Evolutionary conservation across 2,797 vertebrate species (phyloP).

Genomic region (Microcaecilia unicolor): DNA sequence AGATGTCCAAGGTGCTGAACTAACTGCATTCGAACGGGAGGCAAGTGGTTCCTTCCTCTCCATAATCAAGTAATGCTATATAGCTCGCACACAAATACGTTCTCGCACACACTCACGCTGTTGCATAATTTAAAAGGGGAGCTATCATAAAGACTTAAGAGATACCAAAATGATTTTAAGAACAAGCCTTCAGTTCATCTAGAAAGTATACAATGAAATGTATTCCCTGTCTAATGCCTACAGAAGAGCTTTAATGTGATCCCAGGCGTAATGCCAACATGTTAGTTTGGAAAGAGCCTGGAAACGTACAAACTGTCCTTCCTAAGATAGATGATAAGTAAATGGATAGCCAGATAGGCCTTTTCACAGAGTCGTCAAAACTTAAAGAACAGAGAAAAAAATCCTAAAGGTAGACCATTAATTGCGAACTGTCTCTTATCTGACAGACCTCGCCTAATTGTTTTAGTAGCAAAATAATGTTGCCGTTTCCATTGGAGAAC

Average conservation of each 20-base stretch:
- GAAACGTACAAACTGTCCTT: neutral
- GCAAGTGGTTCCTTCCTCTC: no score
- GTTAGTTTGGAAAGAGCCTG: conserved; percentile 7
- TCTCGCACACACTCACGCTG: conserved; percentile 5
- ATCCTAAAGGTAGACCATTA: conserved; percentile 8
- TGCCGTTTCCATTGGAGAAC: conserved; percentile 2
- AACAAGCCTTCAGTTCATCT: conserved; percentile 14
- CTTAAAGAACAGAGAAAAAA: neutral
- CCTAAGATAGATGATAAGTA: neutral
- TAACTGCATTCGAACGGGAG: no score
- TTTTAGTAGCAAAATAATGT: conserved; percentile 11
- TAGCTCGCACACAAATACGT: no score
- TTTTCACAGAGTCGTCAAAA: conserved; percentile 12
- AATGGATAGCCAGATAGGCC: neutral
- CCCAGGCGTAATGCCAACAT: conserved; percentile 18
- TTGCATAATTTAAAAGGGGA: conserved; percentile 14
- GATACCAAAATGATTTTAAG: conserved; percentile 10
- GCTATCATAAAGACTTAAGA: neutral
- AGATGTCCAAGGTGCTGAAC: no score
- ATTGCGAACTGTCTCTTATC: conserved; percentile 11
- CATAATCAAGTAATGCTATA: no score
- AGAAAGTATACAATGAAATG: conserved; percentile 9
- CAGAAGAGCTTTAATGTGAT: conserved; percentile 18
- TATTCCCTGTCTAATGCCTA: conserved; percentile 14
- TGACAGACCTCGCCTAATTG: conserved; percentile 16